Conservation (phyloP, 1,140 invertebrate genomes). For the Lordiphosa mommai region DNA sequence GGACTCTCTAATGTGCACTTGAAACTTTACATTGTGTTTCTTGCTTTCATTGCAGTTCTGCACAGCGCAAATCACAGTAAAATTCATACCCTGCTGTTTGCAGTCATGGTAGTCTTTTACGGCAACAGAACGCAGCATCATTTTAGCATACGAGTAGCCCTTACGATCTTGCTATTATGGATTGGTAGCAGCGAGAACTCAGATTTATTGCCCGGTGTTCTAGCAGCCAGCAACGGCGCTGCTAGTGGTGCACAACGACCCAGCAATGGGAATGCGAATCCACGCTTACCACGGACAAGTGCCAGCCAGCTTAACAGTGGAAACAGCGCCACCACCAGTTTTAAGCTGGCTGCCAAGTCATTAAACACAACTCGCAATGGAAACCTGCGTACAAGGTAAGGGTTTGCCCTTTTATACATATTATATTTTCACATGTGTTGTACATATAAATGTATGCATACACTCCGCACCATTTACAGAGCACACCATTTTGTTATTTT, state of each 20-base stretch:
- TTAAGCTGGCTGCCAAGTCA: constrained; percentile 50
- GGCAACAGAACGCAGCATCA: constrained; percentile 3
- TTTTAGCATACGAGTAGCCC: constrained; percentile 18
- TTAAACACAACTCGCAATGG: constrained; percentile 50
- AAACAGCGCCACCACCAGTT: constrained; percentile 82
- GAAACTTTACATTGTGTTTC: not conserved
- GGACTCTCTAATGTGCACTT: no score
- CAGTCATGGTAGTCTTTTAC: constrained; percentile 35
- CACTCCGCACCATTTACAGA: not conserved
- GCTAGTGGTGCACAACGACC: constrained; percentile 17
- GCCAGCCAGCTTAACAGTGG: constrained; percentile 54
- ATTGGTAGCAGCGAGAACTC: constrained; percentile 16
- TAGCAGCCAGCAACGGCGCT: constrained; percentile 24
- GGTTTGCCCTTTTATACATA: constrained; percentile 79
- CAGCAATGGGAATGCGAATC: constrained; percentile 47
- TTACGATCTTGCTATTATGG: constrained; percentile 20
- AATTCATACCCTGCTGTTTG: not conserved
- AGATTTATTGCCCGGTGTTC: constrained; percentile 5
- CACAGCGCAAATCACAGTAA: not conserved
- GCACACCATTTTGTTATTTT: no score
- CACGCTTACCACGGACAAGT: constrained; percentile 56
- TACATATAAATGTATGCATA: not conserved
- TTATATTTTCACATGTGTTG: constrained; percentile 34
- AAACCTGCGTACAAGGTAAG: constrained; percentile 84
- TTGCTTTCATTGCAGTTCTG: not conserved